Evolutionary conservation across 1,140 invertebrate species (phyloP), one percentile per base, ranked within the genome.

Genomic region (Ceratina japonica): DNA sequence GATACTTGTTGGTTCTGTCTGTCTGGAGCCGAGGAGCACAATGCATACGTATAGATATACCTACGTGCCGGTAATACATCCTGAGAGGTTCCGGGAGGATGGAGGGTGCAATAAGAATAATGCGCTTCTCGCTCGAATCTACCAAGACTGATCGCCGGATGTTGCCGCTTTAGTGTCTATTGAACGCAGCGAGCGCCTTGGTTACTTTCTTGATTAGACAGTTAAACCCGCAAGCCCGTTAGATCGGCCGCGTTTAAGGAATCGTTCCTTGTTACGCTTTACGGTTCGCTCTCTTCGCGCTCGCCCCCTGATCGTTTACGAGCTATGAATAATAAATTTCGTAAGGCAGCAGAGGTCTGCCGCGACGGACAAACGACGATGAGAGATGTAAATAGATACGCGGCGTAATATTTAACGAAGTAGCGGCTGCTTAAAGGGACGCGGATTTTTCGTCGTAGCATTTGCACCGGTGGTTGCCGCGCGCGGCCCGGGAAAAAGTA

Each of bases 321-420:
- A 61, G 56, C n/a, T 72, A 72, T 72, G 70, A 72, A 72, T 72
- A 72, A 61, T 72, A 72, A 72, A 72, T 72, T 49, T 71, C 69
- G 20, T 24, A 24, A 44, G 37, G 4, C 16, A n/a, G n/a, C n/a
- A n/a, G n/a, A 49, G 16, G 37, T 49, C 54, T 8, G n/a, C n/a
- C 24, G 18, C 27, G 3, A 56, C 18, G 27, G 54, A 72, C 16
- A 20, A 37, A n/a, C 7, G n/a, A n/a, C n/a, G n/a, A n/a, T n/a
- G 3, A 16, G 54, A 5, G 20, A 56, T 31, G 24, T 15, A 10
- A 49, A 44, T 61, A 16, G 56, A 71, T 54, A 24, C 12, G 20
- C 27, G 27, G n/a, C 27, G 52, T 13, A 44, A n/a, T 44, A 20
- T 70, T 56, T 56, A 58, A 44, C 37, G 5, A 7, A 44, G 37